These are phyloP conservation scores for Euphysa ruthae DNA, from an alignment of 30 jellyfish, hydroid and myxozoan genomes.

Conservation along the genomic window DNA sequence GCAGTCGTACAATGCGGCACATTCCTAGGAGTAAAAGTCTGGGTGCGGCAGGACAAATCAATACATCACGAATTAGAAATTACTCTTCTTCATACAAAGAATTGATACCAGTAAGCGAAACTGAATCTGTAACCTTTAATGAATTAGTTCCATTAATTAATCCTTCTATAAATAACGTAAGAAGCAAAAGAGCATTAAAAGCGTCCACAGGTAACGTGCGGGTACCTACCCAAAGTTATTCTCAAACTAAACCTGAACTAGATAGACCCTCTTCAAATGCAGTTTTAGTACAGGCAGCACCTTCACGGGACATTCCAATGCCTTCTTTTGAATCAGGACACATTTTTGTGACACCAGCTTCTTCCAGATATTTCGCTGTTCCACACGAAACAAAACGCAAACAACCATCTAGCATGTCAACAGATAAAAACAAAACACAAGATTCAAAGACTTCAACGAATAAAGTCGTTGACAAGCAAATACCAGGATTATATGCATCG, in stretches of 20 bases:
- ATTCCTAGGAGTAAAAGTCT: slow-evolving; percentile 13
- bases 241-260: background rate
- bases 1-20: background rate
- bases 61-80: slow-evolving; percentile 1
- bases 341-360: slow-evolving; percentile 15
- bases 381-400: too few species aligned
- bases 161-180: background rate
- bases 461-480: background rate
- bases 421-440: background rate
- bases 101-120: background rate
- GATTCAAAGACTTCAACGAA: background rate
- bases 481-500: too few species aligned
- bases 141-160: background rate
- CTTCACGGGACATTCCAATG: background rate
- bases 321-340: slow-evolving; percentile 10
- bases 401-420: background rate
- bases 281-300: slow-evolving; percentile 9
- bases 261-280: background rate
- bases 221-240: slow-evolving; percentile 11
- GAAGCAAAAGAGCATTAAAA: background rate
- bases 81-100: slow-evolving; percentile 7
- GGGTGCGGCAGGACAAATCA: slow-evolving; percentile 10
- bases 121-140: background rate
- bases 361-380: background rate
- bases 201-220: slow-evolving; percentile 10